Base-by-base conservation (phyloP, 2,113 vertebrate species). In the Lates calcarifer region DNA sequence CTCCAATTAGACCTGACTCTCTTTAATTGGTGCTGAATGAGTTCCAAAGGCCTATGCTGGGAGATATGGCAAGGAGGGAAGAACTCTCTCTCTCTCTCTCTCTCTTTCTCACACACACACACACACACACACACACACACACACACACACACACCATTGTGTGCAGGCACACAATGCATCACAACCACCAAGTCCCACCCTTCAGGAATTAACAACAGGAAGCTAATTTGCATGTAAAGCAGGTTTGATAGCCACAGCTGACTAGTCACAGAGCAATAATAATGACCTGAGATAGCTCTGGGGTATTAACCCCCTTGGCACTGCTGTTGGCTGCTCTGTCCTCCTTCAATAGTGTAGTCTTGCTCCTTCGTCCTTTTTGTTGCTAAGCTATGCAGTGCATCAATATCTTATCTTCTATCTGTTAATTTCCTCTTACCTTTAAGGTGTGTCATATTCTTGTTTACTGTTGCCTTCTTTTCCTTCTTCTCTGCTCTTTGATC, bases 1-100 rank as follows among this genome's bases (percentile, higher is more conserved):
- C 67, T 90, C 90, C 92, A 94, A 94, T 95, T 96, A 94, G 90
- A 92, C 79, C 83, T 26, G 71, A 84, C 75, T 94, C 87, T 81
- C 83, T 94, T 92, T 94, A 95, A 95, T 94, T 94, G 94, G 87
- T 41, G 75, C 87, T 93, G 94, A 94, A 94, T 86, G 85, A 86
- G 89, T 80, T 94, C 93, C 88, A 83, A 93, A 91, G 87, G 87
- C 81, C 87, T 86, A 76, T 79, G 88, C 81, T 85, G 89, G 77
- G 84, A 81, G 87, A 91, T 87, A 87, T 31, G 72, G 77, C 8
- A 47, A 74, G 39, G 22, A 62, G 58, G 45, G 33, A 77, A 84
- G 57, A 74, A 64, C 43, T 83, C 37, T 60, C 22, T 56, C 24
- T 70, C 55, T 58, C 77, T 68, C 20, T 49, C 29, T 77, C n/a